Evolutionary conservation across 2,113 vertebrate genomes (phyloP).

Genomic region (Saimiri boliviensis): DNA sequence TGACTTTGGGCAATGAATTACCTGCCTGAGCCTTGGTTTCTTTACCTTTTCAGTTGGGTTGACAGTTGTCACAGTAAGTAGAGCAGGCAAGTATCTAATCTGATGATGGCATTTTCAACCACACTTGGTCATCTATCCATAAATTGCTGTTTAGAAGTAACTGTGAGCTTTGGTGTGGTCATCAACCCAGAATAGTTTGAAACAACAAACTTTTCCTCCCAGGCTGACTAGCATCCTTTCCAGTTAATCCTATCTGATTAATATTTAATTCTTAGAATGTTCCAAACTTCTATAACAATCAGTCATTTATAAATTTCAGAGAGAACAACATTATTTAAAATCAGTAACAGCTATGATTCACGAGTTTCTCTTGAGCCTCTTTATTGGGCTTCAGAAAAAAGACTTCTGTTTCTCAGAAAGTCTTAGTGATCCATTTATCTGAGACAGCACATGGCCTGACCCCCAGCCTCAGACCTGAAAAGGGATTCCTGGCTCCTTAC

Average conservation of each 20-base stretch:
- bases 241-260: background rate
- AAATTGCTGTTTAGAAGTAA: background rate
- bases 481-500: conserved; percentile 50
- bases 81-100: background rate
- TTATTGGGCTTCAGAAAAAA: background rate
- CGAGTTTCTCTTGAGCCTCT: background rate
- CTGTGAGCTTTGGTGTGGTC: background rate
- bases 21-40: background rate
- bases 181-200: background rate
- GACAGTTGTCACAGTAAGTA: background rate
- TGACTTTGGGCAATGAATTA: background rate
- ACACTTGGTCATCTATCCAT: background rate
- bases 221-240: background rate
- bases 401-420: background rate
- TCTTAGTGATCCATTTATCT: background rate
- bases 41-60: background rate
- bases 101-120: background rate
- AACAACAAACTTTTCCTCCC: background rate
- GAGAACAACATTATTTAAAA: background rate
- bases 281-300: background rate
- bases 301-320: background rate
- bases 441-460: fast-evolving
- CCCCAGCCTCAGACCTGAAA: background rate
- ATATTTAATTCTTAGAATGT: background rate
- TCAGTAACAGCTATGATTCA: background rate